Conservation (phyloP, 2,888 invertebrate genomes). For the Melinopterus prodromus region DNA sequence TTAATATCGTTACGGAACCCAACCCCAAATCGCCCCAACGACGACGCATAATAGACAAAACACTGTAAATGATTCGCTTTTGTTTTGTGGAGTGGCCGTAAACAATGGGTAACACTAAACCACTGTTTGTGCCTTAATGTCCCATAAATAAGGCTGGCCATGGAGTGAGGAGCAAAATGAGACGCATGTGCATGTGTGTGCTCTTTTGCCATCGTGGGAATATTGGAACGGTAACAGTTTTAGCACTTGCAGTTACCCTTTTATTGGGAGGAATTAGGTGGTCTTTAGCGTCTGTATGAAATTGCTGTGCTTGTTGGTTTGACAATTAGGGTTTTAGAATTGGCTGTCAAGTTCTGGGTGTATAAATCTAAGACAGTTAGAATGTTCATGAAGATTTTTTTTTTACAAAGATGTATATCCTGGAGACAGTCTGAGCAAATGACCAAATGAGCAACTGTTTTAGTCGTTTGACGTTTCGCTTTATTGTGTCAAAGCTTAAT, state of each 20-base stretch:
- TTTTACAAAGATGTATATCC: too few species aligned
- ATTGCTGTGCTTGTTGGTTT: not conserved
- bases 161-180: constrained; percentile 13
- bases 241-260: constrained; percentile 6
- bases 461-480: too few species aligned
- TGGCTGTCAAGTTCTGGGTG: not conserved
- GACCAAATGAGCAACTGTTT: too few species aligned
- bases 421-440: too few species aligned
- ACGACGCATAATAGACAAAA: constrained; percentile 56
- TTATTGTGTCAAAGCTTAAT: too few species aligned
- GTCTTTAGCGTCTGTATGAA: not conserved
- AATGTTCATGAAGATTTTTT: too few species aligned
- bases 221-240: constrained; percentile 20
- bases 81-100: constrained; percentile 59
- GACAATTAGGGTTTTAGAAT: not conserved
- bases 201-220: constrained; percentile 26
- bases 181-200: constrained; percentile 16
- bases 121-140: constrained; percentile 56
- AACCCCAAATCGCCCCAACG: constrained; percentile 33
- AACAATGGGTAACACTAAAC: constrained; percentile 61
- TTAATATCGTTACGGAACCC: constrained; percentile 6
- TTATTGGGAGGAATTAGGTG: constrained; percentile 4
- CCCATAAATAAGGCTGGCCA: constrained; percentile 48
- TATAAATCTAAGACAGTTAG: too few species aligned
- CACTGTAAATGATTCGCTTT: constrained; percentile 60